Evolutionary conservation across 53 echinoderm and acorn worm genomes (phyloP), one percentile per base, ranked within the genome.

Genomic region (Apostichopus leukothele): DNA sequence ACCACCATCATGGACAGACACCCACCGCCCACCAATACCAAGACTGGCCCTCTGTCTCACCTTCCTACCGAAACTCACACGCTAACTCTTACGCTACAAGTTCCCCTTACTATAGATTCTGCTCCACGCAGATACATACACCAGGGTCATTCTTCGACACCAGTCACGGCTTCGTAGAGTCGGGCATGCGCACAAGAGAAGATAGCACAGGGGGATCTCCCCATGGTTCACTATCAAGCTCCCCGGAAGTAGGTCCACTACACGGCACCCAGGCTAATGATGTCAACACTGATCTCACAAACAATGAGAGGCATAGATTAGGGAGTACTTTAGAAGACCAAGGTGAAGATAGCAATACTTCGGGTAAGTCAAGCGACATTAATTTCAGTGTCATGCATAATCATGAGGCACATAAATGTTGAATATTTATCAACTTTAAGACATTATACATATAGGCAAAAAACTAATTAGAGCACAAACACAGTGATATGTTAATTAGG

Each of bases 1-100:
- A 89, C 79, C 91, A 81, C 76, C 96, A 96, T 76, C 94, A 94
- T 75, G 86, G 91, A 20, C 92, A 94, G 52, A 79, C 91, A 27
- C 89, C 71, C 9, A 71, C 90, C 12, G 90, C 75, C 50, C 78
- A 85, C 76, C 91, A 93, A 79, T 91, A 93, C 89, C 96, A 96
- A 91, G 90, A 83, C 26, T 87, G 90, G n/a, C 89, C 90, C 91
- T 84, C 93, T 71, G 71, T 86, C 12, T 86, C 86, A 66, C 86
- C 86, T 67, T 71, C 86, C 61, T 86, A 86, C 8, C 86, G 91
- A 4, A 85, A 89, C 68, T 53, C 89, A 76, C 89, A 89, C 26
- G 50, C 89, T 53, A 89, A 76, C 25, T 75, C 88, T 13, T 88
- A 91, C 51, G 76, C 87, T 14, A 76, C 76, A 60, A 74, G 78